Percentiles rank a stretch among this genome's conserved stretches.
Evolutionary conservation across 2,113 vertebrate species (phyloP).

Genomic region (Seriola rivoliana): DNA sequence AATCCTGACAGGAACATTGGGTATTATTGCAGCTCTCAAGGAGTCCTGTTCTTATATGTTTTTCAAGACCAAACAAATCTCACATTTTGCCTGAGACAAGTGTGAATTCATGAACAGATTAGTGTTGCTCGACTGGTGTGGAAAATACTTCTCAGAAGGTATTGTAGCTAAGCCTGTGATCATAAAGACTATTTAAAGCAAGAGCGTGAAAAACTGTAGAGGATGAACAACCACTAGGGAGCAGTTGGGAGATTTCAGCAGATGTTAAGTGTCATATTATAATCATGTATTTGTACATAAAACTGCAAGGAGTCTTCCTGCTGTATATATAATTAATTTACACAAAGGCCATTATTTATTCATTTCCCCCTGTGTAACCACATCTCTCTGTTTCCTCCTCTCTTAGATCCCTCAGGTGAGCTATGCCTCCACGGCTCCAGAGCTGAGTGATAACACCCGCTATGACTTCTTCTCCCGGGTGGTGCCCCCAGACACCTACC

Average conservation of each 20-base stretch:
- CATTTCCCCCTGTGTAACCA: slow-evolving; percentile 12
- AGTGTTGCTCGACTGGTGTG: slow-evolving; percentile 55
- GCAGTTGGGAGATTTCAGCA: slow-evolving; percentile 42
- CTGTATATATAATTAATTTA: slow-evolving; percentile 6
- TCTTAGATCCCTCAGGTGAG: slow-evolving; percentile 96
- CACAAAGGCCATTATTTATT: background rate
- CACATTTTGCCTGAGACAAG: slow-evolving; percentile 43
- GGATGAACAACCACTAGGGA: slow-evolving; percentile 35
- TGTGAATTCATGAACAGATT: slow-evolving; percentile 55
- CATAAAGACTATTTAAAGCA: slow-evolving; percentile 64
- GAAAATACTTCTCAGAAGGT: slow-evolving; percentile 48
- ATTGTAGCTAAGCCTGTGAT: slow-evolving; percentile 51
- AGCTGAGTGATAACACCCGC: slow-evolving; percentile 96
- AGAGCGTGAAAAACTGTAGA: slow-evolving; percentile 13
- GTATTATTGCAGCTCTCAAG: slow-evolving; percentile 30
- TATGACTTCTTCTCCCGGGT: slow-evolving; percentile 98
- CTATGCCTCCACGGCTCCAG: slow-evolving; percentile 95
- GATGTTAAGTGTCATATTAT: slow-evolving; percentile 55
- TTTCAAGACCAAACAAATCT: slow-evolving; percentile 37
- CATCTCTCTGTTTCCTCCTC: background rate
- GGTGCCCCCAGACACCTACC: slow-evolving; percentile 95
- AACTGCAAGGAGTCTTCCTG: background rate
- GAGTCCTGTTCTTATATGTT: slow-evolving; percentile 22
- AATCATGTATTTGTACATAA: slow-evolving; percentile 1
- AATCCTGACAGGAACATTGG: slow-evolving; percentile 37